A percentile compares a stretch with the other conserved stretches of the same genome.
phyloP scores from a whole-genome alignment of 2,113 vertebrate species.

The Anarhynchus alexandrinus region DNA sequence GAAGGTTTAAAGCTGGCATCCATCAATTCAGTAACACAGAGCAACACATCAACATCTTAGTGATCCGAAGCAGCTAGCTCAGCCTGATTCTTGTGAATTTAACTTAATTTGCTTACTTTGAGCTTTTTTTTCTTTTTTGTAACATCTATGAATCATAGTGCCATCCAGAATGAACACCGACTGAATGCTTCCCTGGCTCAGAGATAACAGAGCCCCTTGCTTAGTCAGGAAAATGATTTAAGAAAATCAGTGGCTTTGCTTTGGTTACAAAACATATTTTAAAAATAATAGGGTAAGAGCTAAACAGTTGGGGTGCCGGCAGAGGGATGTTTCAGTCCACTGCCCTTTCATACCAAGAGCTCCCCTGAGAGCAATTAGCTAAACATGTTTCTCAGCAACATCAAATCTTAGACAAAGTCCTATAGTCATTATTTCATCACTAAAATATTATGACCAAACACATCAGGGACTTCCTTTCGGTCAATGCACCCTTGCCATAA shows the following conservation, averaged over 20 bases:
- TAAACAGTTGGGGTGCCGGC: neutral
- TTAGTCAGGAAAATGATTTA: conserved; percentile 57
- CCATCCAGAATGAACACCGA: conserved; percentile 8
- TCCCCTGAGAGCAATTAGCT: neutral
- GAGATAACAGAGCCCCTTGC: conserved; percentile 50
- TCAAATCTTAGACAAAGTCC: neutral
- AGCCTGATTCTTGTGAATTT: conserved; percentile 38
- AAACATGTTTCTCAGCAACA: conserved; percentile 1
- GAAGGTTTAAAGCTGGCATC: neutral
- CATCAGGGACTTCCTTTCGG: neutral
- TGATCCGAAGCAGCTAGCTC: conserved; percentile 14
- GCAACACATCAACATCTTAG: neutral
- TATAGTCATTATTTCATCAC: neutral
- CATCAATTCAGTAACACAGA: conserved; percentile 9
- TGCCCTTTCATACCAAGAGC: neutral
- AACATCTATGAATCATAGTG: conserved; percentile 18
- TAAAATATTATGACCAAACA: neutral
- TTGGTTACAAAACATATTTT: conserved; percentile 26
- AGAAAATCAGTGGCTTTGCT: conserved; percentile 46
- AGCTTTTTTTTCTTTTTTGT: conserved; percentile 30
- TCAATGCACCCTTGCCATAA: neutral
- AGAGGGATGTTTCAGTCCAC: neutral
- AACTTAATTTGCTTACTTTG: conserved; percentile 47
- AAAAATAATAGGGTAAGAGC: conserved; percentile 4
- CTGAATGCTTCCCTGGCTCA: conserved; percentile 46